These are phyloP conservation scores for Coelinius sp. DNA, from an alignment of 2,888 invertebrate genomes.

Conservation along the genomic window DNA sequence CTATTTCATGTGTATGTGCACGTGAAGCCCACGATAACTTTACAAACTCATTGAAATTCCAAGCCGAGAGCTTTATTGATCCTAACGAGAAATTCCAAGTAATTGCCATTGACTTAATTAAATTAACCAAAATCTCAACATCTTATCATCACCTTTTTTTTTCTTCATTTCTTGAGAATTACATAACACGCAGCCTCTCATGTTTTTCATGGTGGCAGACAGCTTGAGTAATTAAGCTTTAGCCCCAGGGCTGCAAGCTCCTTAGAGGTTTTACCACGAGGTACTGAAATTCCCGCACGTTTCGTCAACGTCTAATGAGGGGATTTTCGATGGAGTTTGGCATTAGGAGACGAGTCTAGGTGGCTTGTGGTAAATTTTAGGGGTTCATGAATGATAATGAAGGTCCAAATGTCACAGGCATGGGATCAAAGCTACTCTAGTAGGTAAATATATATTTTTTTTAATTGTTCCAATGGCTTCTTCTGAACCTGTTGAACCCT, in stretches of 20 bases:
- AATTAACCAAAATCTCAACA: background rate
- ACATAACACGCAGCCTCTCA: background rate
- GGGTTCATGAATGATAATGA: background rate
- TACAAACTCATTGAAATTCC: slow-evolving; percentile 11
- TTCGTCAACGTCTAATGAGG: slow-evolving; percentile 63
- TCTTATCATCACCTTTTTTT: slow-evolving; percentile 8
- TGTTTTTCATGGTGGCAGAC: slow-evolving; percentile 19
- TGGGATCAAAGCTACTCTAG: too few species aligned
- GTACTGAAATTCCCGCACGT: slow-evolving; percentile 63
- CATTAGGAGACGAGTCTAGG: slow-evolving; percentile 51
- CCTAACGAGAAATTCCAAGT: background rate
- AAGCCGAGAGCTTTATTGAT: background rate
- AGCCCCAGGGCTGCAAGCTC: slow-evolving; percentile 53
- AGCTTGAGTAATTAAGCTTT: slow-evolving; percentile 57
- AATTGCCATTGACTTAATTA: background rate
- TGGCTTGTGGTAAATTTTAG: slow-evolving; percentile 1
- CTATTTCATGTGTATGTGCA: background rate
- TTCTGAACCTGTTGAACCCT: too few species aligned
- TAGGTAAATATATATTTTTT: too few species aligned
- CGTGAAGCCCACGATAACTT: too few species aligned
- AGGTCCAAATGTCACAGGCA: background rate
- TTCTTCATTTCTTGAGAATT: background rate
- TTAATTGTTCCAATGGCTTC: too few species aligned
- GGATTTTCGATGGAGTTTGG: slow-evolving; percentile 56
- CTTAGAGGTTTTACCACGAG: slow-evolving; percentile 63